Evolutionary conservation across 2,113 vertebrate genomes (phyloP).

Genomic region (Mionectes macconnelli): DNA sequence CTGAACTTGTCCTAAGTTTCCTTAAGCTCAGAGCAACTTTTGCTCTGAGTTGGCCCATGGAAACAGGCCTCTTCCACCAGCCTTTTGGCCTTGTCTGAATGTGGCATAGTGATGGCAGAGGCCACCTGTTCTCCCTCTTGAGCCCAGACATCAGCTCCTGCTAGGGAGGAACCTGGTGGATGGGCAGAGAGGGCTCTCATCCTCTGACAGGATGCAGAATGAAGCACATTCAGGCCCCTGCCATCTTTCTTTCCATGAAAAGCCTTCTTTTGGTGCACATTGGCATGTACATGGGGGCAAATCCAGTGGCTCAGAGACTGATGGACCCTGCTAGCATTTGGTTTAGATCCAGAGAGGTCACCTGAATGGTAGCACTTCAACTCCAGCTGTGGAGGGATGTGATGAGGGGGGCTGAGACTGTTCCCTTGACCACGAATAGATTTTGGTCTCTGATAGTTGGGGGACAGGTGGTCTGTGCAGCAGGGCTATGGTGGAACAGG

Average conservation of each 20-base stretch:
- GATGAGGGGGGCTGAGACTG: background rate
- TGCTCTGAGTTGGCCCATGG: background rate
- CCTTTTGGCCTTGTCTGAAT: background rate
- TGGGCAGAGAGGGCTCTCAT: background rate
- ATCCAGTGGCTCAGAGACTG: background rate
- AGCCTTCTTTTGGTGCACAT: background rate
- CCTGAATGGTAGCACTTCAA: background rate
- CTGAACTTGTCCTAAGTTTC: background rate
- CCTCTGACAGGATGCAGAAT: background rate
- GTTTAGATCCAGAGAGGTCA: background rate
- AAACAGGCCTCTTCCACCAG: background rate
- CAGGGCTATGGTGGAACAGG: background rate
- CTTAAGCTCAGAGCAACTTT: background rate
- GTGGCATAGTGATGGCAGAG: background rate
- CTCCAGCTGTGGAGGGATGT: background rate
- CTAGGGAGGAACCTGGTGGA: background rate
- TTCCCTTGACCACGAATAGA: background rate
- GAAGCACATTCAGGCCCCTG: background rate
- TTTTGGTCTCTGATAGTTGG: background rate
- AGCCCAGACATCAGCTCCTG: background rate
- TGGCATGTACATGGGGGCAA: rapidly evolving
- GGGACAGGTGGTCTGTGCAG: background rate
- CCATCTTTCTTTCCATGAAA: background rate
- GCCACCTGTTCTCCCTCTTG: background rate
- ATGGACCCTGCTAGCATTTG: background rate